These are phyloP conservation scores for Syngnathus acus DNA, from an alignment of 2,797 vertebrate species.

Conservation along the genomic window DNA sequence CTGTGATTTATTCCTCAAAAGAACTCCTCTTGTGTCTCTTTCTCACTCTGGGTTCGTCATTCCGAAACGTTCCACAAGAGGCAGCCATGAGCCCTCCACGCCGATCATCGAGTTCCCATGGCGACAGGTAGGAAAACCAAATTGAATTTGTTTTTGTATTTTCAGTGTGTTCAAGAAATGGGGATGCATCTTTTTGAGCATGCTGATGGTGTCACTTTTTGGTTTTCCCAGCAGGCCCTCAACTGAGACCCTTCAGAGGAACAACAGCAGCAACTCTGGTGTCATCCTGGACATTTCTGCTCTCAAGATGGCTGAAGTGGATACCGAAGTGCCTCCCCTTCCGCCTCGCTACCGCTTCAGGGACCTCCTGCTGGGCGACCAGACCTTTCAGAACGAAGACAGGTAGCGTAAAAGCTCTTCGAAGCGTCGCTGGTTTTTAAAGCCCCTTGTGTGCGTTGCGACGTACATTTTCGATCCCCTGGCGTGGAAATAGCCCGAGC, in stretches of 20 bases:
- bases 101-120: constrained; percentile 55
- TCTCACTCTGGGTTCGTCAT: background rate
- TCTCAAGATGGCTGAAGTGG: constrained; percentile 83
- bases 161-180: no score
- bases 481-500: constrained; percentile 9
- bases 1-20: constrained; percentile 1
- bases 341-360: constrained; percentile 92
- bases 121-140: constrained; percentile 61
- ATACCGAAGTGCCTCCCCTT: constrained; percentile 85
- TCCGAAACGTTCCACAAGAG: constrained; percentile 39
- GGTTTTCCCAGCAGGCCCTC: constrained; percentile 39
- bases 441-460: background rate
- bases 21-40: constrained; percentile 15
- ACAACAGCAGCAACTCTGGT: constrained; percentile 73
- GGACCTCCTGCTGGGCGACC: constrained; percentile 91
- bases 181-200: background rate
- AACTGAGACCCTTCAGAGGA: constrained; percentile 58
- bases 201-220: background rate
- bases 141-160: no score
- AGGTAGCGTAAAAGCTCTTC: constrained; percentile 67
- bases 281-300: constrained; percentile 78
- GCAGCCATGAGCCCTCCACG: constrained; percentile 60
- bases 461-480: background rate
- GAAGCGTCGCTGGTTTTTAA: constrained; percentile 5
- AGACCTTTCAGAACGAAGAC: constrained; percentile 88